Percentiles rank a stretch among this genome's conserved stretches.
phyloP scores from a whole-genome alignment of 2,797 vertebrate species.

The Numenius phaeopus region DNA sequence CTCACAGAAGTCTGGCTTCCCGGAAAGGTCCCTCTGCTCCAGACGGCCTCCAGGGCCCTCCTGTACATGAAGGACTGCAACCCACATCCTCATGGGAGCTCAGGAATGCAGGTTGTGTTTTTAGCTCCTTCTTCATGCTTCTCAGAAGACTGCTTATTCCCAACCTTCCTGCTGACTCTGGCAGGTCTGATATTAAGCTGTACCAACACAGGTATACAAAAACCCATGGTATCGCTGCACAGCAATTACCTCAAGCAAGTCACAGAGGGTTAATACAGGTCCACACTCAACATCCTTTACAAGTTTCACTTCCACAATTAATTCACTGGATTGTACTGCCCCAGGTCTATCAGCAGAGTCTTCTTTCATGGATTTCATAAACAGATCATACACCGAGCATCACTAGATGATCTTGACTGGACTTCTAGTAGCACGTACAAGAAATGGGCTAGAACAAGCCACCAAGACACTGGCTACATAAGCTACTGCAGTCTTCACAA shows the following conservation, averaged over 20 bases:
- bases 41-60: background rate
- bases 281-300: background rate
- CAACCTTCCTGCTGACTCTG: background rate
- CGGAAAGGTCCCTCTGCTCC: background rate
- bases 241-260: background rate
- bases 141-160: background rate
- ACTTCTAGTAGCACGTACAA: background rate
- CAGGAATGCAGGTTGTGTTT: background rate
- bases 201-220: background rate
- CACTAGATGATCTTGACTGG: background rate
- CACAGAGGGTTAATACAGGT: background rate
- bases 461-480: fast-evolving
- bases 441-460: background rate
- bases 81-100: fast-evolving
- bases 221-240: background rate
- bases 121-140: background rate
- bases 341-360: background rate
- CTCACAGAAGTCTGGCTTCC: background rate
- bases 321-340: background rate
- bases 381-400: background rate
- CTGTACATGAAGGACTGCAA: fast-evolving
- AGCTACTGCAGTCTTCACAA: background rate
- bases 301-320: background rate
- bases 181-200: background rate
- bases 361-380: background rate